Evolutionary conservation across 1,140 invertebrate genomes (phyloP).

Genomic region (Wasmannia auropunctata): DNA sequence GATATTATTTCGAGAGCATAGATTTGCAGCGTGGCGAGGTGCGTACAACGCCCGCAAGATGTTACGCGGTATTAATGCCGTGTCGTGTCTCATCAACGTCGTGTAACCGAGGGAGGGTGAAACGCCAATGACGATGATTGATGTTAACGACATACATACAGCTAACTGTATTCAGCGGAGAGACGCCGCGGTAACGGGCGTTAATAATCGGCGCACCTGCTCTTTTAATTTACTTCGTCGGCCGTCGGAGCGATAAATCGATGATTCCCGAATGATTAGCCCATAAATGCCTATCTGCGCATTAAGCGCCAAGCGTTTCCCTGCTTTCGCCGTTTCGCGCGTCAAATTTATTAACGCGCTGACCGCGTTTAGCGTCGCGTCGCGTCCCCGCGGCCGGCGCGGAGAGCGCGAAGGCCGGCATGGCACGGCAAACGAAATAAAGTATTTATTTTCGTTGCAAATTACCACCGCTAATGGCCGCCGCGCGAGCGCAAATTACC

Average conservation of each 20-base stretch:
- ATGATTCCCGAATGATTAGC: conserved; percentile 73
- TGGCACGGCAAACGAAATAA: conserved; percentile 50
- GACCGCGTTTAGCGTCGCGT: too few species aligned
- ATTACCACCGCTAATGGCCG: conserved; percentile 54
- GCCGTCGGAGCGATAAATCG: conserved; percentile 67
- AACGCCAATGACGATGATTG: conserved; percentile 72
- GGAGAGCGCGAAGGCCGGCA: conserved; percentile 5
- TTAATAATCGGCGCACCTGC: conserved; percentile 71
- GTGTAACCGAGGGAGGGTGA: conserved; percentile 36
- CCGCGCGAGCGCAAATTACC: conserved; percentile 61
- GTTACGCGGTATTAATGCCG: conserved; percentile 54
- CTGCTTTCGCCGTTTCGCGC: conserved; percentile 19
- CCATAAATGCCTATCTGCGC: conserved; percentile 74
- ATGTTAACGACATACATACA: conserved; percentile 67
- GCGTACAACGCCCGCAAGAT: conserved; percentile 64
- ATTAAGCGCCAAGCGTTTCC: conserved; percentile 65
- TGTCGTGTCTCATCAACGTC: conserved; percentile 59
- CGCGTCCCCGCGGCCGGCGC: not conserved
- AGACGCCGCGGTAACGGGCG: conserved; percentile 59
- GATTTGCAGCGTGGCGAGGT: conserved; percentile 65
- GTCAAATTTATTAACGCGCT: conserved; percentile 52
- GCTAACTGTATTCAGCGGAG: conserved; percentile 32
- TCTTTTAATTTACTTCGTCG: conserved; percentile 75
- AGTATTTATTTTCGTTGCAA: conserved; percentile 65
- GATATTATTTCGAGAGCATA: conserved; percentile 34